A percentile compares a stretch with the other conserved stretches of the same genome.
Conservation (phyloP, 2,797 vertebrate species). For the Heterohyrax brucei region DNA sequence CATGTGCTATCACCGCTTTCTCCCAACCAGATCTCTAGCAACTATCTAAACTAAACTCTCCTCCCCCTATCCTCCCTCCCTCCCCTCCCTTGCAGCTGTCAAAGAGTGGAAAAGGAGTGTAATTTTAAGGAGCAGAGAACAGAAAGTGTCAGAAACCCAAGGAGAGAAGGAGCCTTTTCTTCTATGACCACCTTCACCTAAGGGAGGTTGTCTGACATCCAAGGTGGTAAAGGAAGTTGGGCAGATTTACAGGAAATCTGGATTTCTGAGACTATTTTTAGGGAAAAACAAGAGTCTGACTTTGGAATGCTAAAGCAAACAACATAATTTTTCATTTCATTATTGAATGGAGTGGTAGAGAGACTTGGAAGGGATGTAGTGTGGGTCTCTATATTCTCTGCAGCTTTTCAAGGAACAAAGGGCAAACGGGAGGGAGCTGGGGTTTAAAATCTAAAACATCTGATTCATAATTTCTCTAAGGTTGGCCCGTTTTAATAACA, state of each 20-base stretch:
- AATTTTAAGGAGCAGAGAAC: background rate
- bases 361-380: conserved; percentile 18
- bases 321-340: conserved; percentile 63
- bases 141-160: conserved; percentile 42
- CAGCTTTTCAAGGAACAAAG: conserved; percentile 23
- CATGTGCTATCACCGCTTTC: too few relatives aligned
- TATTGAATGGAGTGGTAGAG: conserved; percentile 26
- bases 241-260: conserved; percentile 72
- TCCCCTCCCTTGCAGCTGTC: too few relatives aligned
- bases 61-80: too few relatives aligned
- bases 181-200: conserved; percentile 52
- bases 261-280: conserved; percentile 72
- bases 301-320: conserved; percentile 39
- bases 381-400: background rate
- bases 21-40: too few relatives aligned
- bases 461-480: conserved; percentile 40
- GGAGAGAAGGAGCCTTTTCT: background rate
- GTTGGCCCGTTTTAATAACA: background rate
- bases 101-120: background rate
- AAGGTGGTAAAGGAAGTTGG: conserved; percentile 48
- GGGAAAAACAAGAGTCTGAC: conserved; percentile 61
- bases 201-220: background rate
- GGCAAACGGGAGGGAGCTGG: background rate
- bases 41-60: too few relatives aligned
- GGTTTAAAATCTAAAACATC: background rate